Base-by-base conservation (phyloP, 2,888 invertebrate genomes). In the Flabesymbios commensalis region DNA sequence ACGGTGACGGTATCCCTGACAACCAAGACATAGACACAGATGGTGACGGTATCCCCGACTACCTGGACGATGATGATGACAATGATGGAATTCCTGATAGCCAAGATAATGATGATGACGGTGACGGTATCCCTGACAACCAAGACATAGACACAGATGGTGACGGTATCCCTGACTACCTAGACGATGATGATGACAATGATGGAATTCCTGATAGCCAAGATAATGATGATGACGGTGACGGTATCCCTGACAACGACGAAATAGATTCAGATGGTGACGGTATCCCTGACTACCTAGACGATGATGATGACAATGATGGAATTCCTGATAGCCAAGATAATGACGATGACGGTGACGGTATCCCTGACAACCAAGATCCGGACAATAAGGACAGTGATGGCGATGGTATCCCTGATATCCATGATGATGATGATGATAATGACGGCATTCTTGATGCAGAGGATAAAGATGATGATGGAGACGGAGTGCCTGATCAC, bases 1-100 rank as follows among this genome's bases (percentile, higher is more conserved):
- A 79, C 57, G 75, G 77, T 10, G 78, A 79, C 62, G 79, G 79
- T 1, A 76, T 78, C 55, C 77, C 77, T 1, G 76, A 78, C 51
- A 65, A 68, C 45, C 43, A 71, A 7, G 76, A 75, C 59, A 59
- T 14, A 26, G 49, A 49, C 22, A 31, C 7, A 14, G 45, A 45
- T 45, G 45, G 24, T 45, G 45, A 45, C 22, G 45, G 45, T 7
- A 45, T 45, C 14, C 45, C 45, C 10, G 45, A 45, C 22, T 10
- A 22, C 17, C 17, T n/a, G 14, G 45, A 45, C 22, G 22, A 49
- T 49, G 45, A 45, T 24, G 45, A 45, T 22, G 45, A 80, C 67
- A 70, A 67, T 7, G 74, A 79, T 61, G 45, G 45, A 19, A 45
- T 45, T 22, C 45, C 45, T 7, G 45, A 45, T 45, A 10, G 77